Conservation (phyloP, 2,797 vertebrate genomes). For the Balearica regulorum region DNA sequence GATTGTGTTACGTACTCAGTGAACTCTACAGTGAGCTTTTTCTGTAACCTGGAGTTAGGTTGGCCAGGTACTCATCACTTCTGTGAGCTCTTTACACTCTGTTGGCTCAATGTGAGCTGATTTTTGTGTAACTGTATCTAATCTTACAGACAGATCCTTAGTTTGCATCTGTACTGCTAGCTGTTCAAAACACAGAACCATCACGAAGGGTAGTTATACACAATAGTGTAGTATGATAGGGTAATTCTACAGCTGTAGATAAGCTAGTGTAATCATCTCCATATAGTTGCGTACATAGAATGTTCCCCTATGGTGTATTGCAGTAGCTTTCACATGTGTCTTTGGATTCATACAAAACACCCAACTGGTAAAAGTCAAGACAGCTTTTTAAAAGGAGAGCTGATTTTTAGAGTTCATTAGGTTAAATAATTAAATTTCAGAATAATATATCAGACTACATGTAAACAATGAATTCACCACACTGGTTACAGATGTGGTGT, state of each 20-base stretch:
- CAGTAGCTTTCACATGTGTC: accelerated
- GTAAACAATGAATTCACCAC: background rate
- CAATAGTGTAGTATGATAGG: background rate
- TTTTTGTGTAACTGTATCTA: background rate
- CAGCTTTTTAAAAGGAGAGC: background rate
- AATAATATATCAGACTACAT: background rate
- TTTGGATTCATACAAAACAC: background rate
- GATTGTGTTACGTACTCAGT: background rate
- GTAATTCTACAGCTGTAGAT: background rate
- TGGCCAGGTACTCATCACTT: background rate
- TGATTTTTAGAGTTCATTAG: background rate
- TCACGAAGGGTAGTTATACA: background rate
- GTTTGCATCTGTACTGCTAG: background rate
- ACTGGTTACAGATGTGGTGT: background rate
- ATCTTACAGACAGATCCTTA: background rate
- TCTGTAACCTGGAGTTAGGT: background rate
- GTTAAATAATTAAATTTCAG: background rate
- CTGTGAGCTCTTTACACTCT: background rate
- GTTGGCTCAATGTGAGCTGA: background rate
- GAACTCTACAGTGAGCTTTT: background rate
- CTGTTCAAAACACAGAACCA: background rate
- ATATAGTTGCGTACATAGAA: background rate
- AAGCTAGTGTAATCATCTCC: background rate
- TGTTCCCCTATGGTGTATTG: background rate
- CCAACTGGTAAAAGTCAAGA: background rate